phyloP scores from a whole-genome alignment of 2,797 vertebrate species.

The Anniella stebbinsi region DNA sequence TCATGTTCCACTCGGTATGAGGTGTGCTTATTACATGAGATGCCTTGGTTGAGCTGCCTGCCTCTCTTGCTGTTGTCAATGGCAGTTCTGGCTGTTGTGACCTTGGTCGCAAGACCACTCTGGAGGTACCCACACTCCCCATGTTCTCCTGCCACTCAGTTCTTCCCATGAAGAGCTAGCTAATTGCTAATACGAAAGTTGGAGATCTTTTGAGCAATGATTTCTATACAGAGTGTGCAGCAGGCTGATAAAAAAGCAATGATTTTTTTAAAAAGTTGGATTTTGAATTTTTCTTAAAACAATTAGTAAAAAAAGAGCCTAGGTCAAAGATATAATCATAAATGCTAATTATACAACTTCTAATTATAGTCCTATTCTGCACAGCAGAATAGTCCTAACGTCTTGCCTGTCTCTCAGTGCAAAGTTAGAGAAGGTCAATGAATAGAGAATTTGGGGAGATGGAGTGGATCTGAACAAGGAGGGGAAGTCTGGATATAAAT shows the following conservation, averaged over 20 bases:
- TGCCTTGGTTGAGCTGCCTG: background rate
- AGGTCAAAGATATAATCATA: background rate
- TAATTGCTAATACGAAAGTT: background rate
- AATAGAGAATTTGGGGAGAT: background rate
- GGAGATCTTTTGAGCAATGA: background rate
- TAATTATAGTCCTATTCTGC: background rate
- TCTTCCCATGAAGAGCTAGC: background rate
- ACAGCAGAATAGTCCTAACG: background rate
- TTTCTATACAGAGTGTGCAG: background rate
- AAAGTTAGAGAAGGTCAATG: background rate
- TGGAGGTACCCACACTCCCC: background rate
- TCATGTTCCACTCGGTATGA: background rate
- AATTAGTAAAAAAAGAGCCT: background rate
- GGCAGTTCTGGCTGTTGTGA: background rate
- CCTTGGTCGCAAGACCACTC: background rate
- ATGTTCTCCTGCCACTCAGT: background rate
- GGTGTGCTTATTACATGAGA: background rate
- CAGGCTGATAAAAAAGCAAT: background rate
- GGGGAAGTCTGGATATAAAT: background rate
- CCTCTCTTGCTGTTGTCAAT: background rate
- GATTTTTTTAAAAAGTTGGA: background rate
- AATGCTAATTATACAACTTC: background rate
- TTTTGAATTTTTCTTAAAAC: background rate
- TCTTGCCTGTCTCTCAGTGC: background rate
- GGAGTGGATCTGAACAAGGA: background rate